Base-by-base conservation (phyloP, 2,797 vertebrate genomes). In the Oreortyx pictus region DNA sequence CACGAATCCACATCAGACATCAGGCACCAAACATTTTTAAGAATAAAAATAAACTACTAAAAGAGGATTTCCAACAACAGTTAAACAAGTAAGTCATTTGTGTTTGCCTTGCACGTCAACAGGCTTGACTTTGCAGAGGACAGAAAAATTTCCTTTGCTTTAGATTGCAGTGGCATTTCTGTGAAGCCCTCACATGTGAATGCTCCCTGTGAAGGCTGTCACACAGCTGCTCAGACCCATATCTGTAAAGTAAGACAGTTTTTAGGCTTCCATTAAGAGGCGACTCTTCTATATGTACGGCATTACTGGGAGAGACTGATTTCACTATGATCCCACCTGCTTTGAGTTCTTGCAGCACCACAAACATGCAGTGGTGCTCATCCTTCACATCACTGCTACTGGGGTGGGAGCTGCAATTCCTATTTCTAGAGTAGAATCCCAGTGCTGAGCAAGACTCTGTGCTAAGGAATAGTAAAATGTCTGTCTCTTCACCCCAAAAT, bases 331-430 rank as follows among this genome's bases (percentile, higher is more conserved):
- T 5, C 3, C 2, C 7, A 1, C 7, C 76, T 73, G 43, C 50
- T 79, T 20, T 4, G 2, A 59, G 35, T 22, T 9, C 43, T 24
- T 50, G 52, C 33, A 81, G 54, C 43, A 4, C 39, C 19, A 4
- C 31, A 67, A 47, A 43, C 2, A 1, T 11, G 24, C 3, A 2
- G 7, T 5, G 11, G 27, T 29, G 11, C 41, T 75, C 0, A 1
- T 7, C 27, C 11, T 88, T 50, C 18, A 3, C 0, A 0, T 25
- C 44, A 19, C 19, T 85, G 49, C 18, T 33, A 29, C 11, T 2
- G 0, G 5, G 7, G 10, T 7, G 16, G 24, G 6, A 70, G 20
- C 64, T 83, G n/a, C 35, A 61, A 14, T 13, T 68, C 22, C 44
- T 46, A 39, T n/a, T 60, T 52, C 24, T 37, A 18, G 46, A 15